Conservation (phyloP, 2,113 vertebrate genomes). For the Tichodroma muraria region DNA sequence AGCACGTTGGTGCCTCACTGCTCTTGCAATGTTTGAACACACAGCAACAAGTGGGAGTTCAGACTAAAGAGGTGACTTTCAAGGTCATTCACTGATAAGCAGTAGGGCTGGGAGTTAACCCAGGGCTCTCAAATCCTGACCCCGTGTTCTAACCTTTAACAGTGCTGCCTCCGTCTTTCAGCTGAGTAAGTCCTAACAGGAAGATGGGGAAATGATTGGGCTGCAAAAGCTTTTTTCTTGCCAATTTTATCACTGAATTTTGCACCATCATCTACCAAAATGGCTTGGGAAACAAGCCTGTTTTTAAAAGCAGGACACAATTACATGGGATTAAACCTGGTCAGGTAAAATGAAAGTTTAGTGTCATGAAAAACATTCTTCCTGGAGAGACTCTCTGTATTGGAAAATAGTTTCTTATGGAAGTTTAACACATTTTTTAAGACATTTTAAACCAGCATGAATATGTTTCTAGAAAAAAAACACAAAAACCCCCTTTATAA, state of each 20-base stretch:
- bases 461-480: neutral
- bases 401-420: neutral
- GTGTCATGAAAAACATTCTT: neutral
- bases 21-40: neutral
- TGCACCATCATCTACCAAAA: neutral
- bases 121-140: neutral
- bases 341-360: neutral
- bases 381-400: neutral
- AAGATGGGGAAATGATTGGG: neutral
- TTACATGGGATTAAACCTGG: neutral
- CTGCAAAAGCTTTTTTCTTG: neutral
- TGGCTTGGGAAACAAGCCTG: neutral
- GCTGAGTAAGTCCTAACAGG: neutral
- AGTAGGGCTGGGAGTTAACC: neutral
- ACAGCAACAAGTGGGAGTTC: neutral
- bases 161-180: neutral
- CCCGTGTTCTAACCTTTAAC: neutral
- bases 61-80: neutral
- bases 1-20: neutral
- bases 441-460: neutral
- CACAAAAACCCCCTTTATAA: neutral
- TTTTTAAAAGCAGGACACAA: neutral
- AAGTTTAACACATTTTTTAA: neutral
- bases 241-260: neutral
- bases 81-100: neutral